These are phyloP conservation scores for Anguilla marmorata DNA, from an alignment of 2,797 vertebrate species.

Conservation along the genomic window DNA sequence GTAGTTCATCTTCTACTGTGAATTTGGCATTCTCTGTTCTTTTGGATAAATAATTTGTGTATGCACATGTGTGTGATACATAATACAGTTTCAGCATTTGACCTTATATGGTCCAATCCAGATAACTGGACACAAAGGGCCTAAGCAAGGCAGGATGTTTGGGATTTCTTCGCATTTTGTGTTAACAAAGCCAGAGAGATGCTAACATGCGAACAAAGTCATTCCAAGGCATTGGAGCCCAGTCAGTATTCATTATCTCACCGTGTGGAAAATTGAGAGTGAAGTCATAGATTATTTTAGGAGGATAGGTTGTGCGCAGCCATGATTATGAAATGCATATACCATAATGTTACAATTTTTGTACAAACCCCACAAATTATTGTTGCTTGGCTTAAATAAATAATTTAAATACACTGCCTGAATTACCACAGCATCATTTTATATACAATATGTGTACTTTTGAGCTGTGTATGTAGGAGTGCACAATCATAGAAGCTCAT, in stretches of 20 bases:
- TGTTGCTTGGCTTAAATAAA: background rate
- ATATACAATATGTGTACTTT: background rate
- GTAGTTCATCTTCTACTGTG: background rate
- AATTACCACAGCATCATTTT: background rate
- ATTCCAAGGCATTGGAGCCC: background rate
- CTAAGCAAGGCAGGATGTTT: constrained; percentile 15
- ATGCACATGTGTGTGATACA: background rate
- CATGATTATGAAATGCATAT: background rate
- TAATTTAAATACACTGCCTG: background rate
- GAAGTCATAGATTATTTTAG: background rate
- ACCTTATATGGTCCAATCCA: background rate
- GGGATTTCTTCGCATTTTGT: background rate
- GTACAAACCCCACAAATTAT: background rate
- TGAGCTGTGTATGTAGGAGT: background rate
- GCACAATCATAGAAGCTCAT: no score
- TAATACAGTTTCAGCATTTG: background rate
- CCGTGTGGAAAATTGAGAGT: background rate
- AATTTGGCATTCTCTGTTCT: background rate
- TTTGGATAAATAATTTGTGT: background rate
- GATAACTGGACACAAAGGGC: background rate
- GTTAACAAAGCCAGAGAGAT: constrained; percentile 4
- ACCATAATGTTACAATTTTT: background rate
- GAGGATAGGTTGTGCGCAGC: background rate
- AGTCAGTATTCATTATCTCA: background rate
- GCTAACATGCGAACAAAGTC: background rate